phyloP scores from a whole-genome alignment of 2,888 invertebrate species.

The Catocala fraxini region DNA sequence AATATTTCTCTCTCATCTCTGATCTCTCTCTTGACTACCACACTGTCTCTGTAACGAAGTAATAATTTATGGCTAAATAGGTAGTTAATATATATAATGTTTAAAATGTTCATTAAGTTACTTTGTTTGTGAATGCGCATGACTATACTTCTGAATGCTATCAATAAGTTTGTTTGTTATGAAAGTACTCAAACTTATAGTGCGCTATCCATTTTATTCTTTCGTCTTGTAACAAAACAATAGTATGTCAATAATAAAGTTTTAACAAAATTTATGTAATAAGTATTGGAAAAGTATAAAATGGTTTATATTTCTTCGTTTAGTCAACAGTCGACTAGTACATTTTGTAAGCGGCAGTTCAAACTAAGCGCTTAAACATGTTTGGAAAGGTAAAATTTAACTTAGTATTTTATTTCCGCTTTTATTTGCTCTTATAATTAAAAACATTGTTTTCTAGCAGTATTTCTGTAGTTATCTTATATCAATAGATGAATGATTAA shows the following conservation, averaged over 20 bases:
- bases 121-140: no score
- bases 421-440: no score
- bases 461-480: no score
- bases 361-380: slow-evolving; percentile 69
- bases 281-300: slow-evolving; percentile 82
- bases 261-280: slow-evolving; percentile 80
- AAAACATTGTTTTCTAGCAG: no score
- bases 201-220: slow-evolving; percentile 58
- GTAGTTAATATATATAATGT: no score
- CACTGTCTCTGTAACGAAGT: no score
- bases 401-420: not conserved
- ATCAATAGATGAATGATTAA: no score
- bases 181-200: not conserved
- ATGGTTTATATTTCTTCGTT: slow-evolving; percentile 68
- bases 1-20: no score
- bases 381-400: slow-evolving; percentile 64
- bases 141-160: not conserved
- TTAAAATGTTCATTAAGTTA: no score
- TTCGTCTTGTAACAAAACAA: slow-evolving; percentile 53
- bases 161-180: not conserved
- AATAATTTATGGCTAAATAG: no score
- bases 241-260: slow-evolving; percentile 63
- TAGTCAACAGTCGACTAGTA: slow-evolving; percentile 78
- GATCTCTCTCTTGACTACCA: no score
- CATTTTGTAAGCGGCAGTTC: slow-evolving; percentile 75